Evolutionary conservation across 1,140 invertebrate genomes (phyloP), one percentile per base, ranked within the genome.

Genomic region (Drosophila bocqueti): DNA sequence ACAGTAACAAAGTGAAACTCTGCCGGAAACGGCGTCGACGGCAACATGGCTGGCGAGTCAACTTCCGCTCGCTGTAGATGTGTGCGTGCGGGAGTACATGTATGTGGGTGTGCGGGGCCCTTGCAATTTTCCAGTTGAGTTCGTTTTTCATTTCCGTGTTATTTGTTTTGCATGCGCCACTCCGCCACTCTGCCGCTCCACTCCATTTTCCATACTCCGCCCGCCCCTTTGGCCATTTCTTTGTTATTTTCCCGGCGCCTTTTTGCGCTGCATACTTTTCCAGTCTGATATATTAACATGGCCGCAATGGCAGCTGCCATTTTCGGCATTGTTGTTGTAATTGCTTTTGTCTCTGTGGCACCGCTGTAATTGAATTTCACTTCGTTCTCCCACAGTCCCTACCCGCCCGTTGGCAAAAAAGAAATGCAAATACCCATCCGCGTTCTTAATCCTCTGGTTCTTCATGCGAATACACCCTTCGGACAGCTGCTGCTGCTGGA

Each of bases 101-200:
- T 73, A 31, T 52, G 29, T 52, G 58, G 62, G 54, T 76, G 52
- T 83, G 31, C 62, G 58, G 60, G 29, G 36, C 69, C 34, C 77
- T 69, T 84, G 85, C 85, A 89, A 85, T 89, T 90, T 89, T 89
- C 81, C 85, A 90, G 85, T 81, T 62, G 84, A 79, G 85, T 89
- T 89, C 84, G 78, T 85, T 85, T 89, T 90, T 89, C 85, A 90
- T 90, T 89, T 89, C 85, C 78, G 63, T 89, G 63, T 85, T 89
- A 90, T 89, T 89, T 89, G 85, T 79, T 89, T 89, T 90, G 73
- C 81, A 90, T 89, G 49, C 50, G 50, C 64, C 75, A 49, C 76
- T 47, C 57, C 2, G 1, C n/a, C 7, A 15, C 50, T 31, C 29
- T 34, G 18, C 11, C 16, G 4, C 47, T 47, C 16, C 21, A 31